phyloP scores from a whole-genome alignment of 2,797 vertebrate species.

The Somateria mollissima region DNA sequence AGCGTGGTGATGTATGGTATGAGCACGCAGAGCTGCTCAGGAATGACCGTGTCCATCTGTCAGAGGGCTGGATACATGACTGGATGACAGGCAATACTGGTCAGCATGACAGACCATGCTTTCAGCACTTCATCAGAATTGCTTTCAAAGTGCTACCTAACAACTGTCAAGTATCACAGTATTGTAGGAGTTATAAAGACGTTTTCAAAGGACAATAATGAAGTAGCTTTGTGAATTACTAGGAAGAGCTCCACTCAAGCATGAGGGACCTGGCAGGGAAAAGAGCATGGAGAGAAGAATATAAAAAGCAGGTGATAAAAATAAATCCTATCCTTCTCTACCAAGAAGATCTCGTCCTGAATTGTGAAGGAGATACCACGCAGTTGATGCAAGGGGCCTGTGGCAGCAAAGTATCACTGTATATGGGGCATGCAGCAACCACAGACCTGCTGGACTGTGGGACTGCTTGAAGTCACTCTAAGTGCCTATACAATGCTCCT shows the following conservation, averaged over 20 bases:
- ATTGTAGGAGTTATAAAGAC: background rate
- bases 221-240: background rate
- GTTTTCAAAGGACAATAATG: background rate
- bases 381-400: background rate
- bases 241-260: conserved; percentile 1
- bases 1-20: background rate
- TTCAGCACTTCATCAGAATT: conserved; percentile 42
- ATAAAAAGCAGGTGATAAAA: conserved; percentile 1
- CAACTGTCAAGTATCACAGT: background rate
- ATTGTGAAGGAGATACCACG: background rate
- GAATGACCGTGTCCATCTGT: conserved; percentile 11
- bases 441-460: fast-evolving
- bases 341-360: background rate
- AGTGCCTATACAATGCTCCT: fast-evolving
- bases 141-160: conserved; percentile 12
- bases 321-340: background rate
- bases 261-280: background rate
- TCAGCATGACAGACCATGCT: conserved; percentile 17
- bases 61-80: background rate
- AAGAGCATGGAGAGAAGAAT: background rate
- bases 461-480: no score
- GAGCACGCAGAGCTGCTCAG: background rate
- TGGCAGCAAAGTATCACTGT: background rate
- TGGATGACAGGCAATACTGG: conserved; percentile 45
- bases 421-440: background rate